Evolutionary conservation across 2,888 invertebrate species (phyloP).

Genomic region (Unio pictorum): DNA sequence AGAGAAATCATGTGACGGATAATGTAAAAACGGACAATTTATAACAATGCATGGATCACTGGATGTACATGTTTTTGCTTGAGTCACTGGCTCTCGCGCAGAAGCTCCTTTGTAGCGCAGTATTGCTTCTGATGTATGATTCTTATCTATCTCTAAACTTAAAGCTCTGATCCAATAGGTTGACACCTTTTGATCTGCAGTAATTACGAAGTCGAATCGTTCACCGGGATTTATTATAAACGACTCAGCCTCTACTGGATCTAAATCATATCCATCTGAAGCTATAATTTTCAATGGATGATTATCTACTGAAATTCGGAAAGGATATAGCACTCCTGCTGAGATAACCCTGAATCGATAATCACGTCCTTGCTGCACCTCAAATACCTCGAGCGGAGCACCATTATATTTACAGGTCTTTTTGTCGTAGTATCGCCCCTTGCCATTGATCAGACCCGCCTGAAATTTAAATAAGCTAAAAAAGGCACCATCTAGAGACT

Average conservation of each 20-base stretch:
- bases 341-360: too few relatives aligned
- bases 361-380: too few relatives aligned
- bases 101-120: constrained; percentile 36
- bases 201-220: too few relatives aligned
- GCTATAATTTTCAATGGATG: constrained; percentile 44
- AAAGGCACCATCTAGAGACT: constrained; percentile 32
- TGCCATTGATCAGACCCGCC: constrained; percentile 54
- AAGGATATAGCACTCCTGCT: constrained; percentile 44
- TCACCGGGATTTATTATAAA: too few relatives aligned
- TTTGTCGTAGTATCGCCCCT: constrained; percentile 38
- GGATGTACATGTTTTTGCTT: too few relatives aligned
- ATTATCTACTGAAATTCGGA: constrained; percentile 47
- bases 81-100: constrained; percentile 22
- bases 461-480: too few relatives aligned
- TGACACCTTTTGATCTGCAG: too few relatives aligned
- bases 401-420: constrained; percentile 23
- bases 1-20: too few relatives aligned
- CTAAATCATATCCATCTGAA: too few relatives aligned
- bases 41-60: too few relatives aligned
- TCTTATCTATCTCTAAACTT: constrained; percentile 31
- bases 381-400: constrained; percentile 46
- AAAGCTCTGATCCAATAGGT: constrained; percentile 57
- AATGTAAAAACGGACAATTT: too few relatives aligned
- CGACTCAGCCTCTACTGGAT: too few relatives aligned
- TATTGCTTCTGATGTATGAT: constrained; percentile 39